Evolutionary conservation across 2,113 vertebrate genomes (phyloP), one percentile per base, ranked within the genome.

Genomic region (Cinclus mexicanus): DNA sequence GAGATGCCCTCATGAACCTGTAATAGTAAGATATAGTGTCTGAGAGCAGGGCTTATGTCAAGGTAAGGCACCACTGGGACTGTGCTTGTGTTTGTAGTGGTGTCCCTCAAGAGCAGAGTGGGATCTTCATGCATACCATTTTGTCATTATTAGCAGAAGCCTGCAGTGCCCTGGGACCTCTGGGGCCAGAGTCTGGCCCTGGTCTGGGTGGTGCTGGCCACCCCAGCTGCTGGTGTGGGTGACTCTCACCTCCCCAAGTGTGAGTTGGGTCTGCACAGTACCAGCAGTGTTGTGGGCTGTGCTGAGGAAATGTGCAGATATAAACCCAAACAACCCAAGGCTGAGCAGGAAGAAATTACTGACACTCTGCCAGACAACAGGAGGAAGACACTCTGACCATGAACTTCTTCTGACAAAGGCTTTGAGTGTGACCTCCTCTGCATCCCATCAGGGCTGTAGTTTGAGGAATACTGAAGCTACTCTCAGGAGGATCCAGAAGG

Each of bases 161-260:
- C 14, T 16, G 29, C 33, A 25, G 12, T 68, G 13, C 9, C 31
- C 41, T 35, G 24, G 19, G 11, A 11, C 19, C 49, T n/a, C 12
- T 2, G 3, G 28, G 15, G 12, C 5, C 25, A 12, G 55, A 21
- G 2, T 7, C 11, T 19, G 21, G 7, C 4, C 12, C 4, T 39
- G 46, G 12, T 8, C 22, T 10, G 3, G 12, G 42, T 31, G 16
- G 4, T 52, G 21, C 11, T 65, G 46, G 4, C 24, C 16, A 18
- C 5, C 21, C 26, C 15, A n/a, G 22, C 7, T 81, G 17, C 16
- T 24, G 28, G 28, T 2, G 3, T 47, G 33, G 4, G 16, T 24
- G 33, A 50, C 31, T 44, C 16, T 24, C 1, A 3, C 6, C 16
- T 47, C 14, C 24, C 4, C 1, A 1, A 1, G 19, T 1, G 3